Evolutionary conservation across 1,140 invertebrate species (phyloP).

Genomic region (Subanguina moxae): DNA sequence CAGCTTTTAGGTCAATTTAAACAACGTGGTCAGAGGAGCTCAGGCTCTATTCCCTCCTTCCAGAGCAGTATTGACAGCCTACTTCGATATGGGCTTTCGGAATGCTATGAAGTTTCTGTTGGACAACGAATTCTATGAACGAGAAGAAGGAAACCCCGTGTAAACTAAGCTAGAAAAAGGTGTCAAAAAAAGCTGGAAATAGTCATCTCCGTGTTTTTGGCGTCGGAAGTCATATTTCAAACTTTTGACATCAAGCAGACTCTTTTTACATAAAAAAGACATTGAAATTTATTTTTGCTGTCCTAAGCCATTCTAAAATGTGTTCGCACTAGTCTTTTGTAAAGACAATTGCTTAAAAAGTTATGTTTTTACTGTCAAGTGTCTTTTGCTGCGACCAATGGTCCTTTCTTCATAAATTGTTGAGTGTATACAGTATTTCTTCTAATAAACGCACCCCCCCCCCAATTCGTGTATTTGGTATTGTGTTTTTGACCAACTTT

Average conservation of each 20-base stretch:
- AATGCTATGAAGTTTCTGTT: slow-evolving; percentile 60
- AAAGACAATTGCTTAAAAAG: too few species aligned
- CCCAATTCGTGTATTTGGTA: too few species aligned
- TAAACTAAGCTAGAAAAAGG: slow-evolving; percentile 20
- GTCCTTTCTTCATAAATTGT: neutral
- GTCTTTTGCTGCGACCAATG: neutral
- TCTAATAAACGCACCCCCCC: too few species aligned
- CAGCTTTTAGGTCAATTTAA: slow-evolving; percentile 57
- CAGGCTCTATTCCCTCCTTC: slow-evolving; percentile 61
- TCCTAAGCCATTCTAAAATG: too few species aligned
- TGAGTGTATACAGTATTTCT: too few species aligned
- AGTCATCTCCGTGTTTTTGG: too few species aligned
- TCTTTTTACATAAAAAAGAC: too few species aligned
- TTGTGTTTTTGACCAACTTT: too few species aligned
- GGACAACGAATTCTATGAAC: slow-evolving; percentile 55
- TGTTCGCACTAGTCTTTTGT: too few species aligned
- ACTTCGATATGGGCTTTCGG: slow-evolving; percentile 59
- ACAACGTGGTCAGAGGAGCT: slow-evolving; percentile 59
- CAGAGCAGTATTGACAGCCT: slow-evolving; percentile 49
- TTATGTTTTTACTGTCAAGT: slow-evolving; percentile 9
- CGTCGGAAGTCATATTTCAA: too few species aligned
- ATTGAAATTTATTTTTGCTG: too few species aligned
- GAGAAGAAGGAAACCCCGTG: slow-evolving; percentile 40
- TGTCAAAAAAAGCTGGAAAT: neutral
- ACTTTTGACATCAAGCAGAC: too few species aligned